Conservation (phyloP, 1,140 invertebrate species). For the Diorhabda sublineata region DNA sequence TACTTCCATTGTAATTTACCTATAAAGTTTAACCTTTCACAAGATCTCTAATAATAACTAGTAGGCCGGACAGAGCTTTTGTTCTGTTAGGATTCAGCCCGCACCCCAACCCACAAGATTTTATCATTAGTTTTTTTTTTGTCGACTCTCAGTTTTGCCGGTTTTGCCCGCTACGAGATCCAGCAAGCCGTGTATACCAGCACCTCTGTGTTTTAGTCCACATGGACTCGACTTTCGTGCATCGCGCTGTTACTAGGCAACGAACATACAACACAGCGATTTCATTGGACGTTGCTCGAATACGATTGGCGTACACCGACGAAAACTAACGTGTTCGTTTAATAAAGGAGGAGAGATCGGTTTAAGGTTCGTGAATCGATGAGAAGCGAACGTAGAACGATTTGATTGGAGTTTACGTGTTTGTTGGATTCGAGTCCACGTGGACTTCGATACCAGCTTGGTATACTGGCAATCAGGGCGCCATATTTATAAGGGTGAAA, state of each 20-base stretch:
- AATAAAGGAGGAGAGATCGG: conserved; percentile 31
- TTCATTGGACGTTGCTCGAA: conserved; percentile 18
- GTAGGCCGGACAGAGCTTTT: conserved; percentile 43
- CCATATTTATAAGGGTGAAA: conserved; percentile 50
- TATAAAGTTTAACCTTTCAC: conserved; percentile 39
- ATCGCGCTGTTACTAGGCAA: conserved; percentile 37
- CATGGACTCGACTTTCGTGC: conserved; percentile 38
- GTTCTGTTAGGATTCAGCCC: conserved; percentile 43
- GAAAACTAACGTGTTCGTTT: conserved; percentile 38
- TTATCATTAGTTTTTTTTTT: conserved; percentile 47
- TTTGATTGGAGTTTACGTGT: conserved; percentile 27
- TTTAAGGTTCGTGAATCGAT: conserved; percentile 25
- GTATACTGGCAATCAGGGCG: conserved; percentile 49
- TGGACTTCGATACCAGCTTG: conserved; percentile 41
- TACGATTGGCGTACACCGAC: conserved; percentile 22
- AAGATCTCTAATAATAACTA: conserved; percentile 40
- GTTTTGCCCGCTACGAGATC: conserved; percentile 45
- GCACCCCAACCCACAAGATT: conserved; percentile 46
- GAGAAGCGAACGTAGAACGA: neutral
- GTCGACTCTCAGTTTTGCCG: conserved; percentile 48
- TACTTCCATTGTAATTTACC: conserved; percentile 41
- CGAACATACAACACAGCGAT: conserved; percentile 28
- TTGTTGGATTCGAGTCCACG: conserved; percentile 36
- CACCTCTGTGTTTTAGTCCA: conserved; percentile 42
- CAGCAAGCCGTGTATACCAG: conserved; percentile 45